Evolutionary conservation across 2,888 invertebrate species (phyloP), one percentile per base, ranked within the genome.

Genomic region (Mythimna vitellina): DNA sequence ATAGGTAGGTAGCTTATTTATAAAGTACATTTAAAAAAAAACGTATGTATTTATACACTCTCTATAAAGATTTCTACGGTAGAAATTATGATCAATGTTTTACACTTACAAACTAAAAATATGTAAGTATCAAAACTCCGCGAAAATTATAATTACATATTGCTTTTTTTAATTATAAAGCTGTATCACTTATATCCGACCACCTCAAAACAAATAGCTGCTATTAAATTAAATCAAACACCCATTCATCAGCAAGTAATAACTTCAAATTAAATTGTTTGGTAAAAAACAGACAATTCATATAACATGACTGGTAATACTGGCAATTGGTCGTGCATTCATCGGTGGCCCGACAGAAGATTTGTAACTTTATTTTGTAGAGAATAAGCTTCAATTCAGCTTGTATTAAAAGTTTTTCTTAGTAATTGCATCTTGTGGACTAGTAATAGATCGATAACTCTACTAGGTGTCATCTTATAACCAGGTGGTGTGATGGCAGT

Each of bases 261-360:
- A 63, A 35, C 25, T 67, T 54, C 4, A 56, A 60, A 65, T 63
- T 57, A 65, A 69, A 58, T 58, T 54, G 20, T 65, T 64, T 22
- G 46, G 17, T 35, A 78, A 80, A 79, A 78, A 80, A 65, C 56
- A n/a, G 57, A 51, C 20, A 54, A 73, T 64, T 67, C 32, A 54
- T 54, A 35, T 29, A 29, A 49, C 76, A 69, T 58, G 67, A 67
- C 76, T 46, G 12, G 64, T 51, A 56, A 65, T 53, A 22, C 29
- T 42, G 9, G 58, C 73, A 77, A 78, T 67, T 77, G 67, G 58
- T 74, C 56, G 61, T 64, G 46, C 80, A 56, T 53, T 53, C 80
- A 65, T 64, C n/a, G 22, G 12, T 46, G 20, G 0, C 3, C 12
- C 1, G 1, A n/a, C 14, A 54, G 54, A 10, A 14, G 35, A 65